These are phyloP conservation scores for Geotrupes spiniger DNA, from an alignment of 2,888 invertebrate species.

Conservation along the genomic window DNA sequence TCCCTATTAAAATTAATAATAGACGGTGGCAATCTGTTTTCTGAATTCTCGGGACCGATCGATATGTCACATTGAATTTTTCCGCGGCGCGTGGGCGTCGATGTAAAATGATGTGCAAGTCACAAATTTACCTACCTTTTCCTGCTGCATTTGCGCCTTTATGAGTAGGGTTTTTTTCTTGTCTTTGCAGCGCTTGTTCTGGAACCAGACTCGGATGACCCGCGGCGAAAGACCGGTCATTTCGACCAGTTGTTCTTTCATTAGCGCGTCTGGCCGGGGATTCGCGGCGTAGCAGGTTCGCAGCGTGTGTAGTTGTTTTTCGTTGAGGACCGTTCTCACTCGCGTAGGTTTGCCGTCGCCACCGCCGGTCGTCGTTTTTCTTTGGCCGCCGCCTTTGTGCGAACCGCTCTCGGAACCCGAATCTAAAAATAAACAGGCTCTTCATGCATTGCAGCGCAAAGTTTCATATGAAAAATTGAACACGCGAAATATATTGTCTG, in stretches of 20 bases:
- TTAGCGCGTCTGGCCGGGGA: slow-evolving; percentile 96
- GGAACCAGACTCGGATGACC: slow-evolving; percentile 99
- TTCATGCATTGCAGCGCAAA: too few species aligned
- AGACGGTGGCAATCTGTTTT: too few species aligned
- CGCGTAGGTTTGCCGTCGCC: slow-evolving; percentile 96
- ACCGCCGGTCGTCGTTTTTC: slow-evolving; percentile 46
- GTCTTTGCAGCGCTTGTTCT: slow-evolving; percentile 96
- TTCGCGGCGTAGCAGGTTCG: slow-evolving; percentile 97
- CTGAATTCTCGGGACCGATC: too few species aligned
- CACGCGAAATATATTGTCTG: too few species aligned
- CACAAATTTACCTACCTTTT: slow-evolving; percentile 69
- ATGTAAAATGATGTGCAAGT: too few species aligned
- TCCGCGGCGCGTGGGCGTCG: too few species aligned
- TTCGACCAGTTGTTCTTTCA: slow-evolving; percentile 99
- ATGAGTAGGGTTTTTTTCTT: slow-evolving; percentile 95
- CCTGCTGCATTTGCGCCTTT: slow-evolving; percentile 97
- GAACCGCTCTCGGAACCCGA: slow-evolving; percentile 91
- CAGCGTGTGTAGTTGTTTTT: slow-evolving; percentile 96
- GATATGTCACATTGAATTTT: too few species aligned
- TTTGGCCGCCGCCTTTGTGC: slow-evolving; percentile 67
- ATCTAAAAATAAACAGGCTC: slow-evolving; percentile 66
- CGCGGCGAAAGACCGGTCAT: slow-evolving; percentile 97
- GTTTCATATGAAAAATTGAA: too few species aligned
- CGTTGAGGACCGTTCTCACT: slow-evolving; percentile 97
- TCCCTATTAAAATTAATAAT: too few species aligned